These are phyloP conservation scores for Cathartes aura DNA, from an alignment of 2,113 vertebrate species.

Conservation along the genomic window DNA sequence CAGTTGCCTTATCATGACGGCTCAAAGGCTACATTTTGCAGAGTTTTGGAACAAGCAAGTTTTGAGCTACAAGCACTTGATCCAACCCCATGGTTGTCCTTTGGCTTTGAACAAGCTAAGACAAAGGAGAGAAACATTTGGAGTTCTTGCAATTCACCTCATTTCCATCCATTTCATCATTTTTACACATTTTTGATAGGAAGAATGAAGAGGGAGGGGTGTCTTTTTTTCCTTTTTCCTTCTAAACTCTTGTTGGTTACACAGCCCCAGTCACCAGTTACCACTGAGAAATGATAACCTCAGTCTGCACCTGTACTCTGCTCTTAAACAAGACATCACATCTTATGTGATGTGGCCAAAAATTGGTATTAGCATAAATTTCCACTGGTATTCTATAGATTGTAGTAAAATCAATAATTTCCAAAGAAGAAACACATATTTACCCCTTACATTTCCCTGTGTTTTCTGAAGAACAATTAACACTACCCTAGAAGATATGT, in stretches of 20 bases:
- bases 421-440: neutral
- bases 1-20: neutral
- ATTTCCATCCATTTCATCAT: neutral
- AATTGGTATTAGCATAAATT: neutral
- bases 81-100: neutral
- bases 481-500: neutral
- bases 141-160: neutral
- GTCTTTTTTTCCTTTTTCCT: neutral
- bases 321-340: neutral
- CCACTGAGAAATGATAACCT: neutral
- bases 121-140: neutral
- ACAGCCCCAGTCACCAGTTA: neutral
- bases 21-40: neutral
- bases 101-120: neutral
- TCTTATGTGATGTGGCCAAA: neutral
- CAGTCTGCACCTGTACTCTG: neutral
- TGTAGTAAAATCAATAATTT: neutral
- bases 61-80: neutral
- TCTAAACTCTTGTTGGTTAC: neutral
- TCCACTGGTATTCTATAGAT: neutral
- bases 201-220: rapidly evolving
- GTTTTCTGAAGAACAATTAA: slow-evolving; percentile 11
- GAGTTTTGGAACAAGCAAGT: neutral
- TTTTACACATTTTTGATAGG: neutral
- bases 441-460: neutral